Base-by-base conservation (phyloP, 2,888 invertebrate species). In the Neoitamus cyanurus region DNA sequence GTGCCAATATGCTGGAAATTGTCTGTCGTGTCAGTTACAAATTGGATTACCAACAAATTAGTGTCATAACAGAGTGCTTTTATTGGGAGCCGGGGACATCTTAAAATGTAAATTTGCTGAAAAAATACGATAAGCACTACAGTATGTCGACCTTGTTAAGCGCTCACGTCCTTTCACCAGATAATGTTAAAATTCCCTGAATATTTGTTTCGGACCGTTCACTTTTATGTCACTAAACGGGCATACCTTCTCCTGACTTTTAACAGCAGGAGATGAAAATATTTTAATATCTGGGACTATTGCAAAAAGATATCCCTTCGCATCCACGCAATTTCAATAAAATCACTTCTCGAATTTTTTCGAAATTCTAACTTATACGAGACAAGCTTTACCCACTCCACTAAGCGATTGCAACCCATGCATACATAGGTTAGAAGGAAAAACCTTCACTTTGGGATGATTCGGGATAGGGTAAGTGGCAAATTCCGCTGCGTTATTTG, bases 1-100 rank as follows among this genome's bases (percentile, higher is more conserved):
- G 82, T 69, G 36, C 82, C 69, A 69, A 37, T 34, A 82, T 82
- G 69, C 48, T 25, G 82, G 82, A 30, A 82, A 82, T 82, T 82
- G 70, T 83, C 46, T 83, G 72, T 83, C 31, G 48, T 83, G 72
- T 72, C 72, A 73, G 83, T 83, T 72, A 73, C 83, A 83, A 83
- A 83, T 83, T 83, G 73, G 83, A 83, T 83, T 83, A 73, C 72
- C 73, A 72, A 48, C 72, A 83, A 48, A 83, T 72, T 83, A 83
- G 46, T 73, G 72, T 20, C 69, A 83, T 83, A 36, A 72, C 48
- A 37, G 31, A 69, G 36, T 69, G 82, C 36, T 69, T 82, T 82
- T 82, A 69, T 68, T 82, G 68, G 68, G 37, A 48, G 30, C 82
- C 34, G 9, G 28, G 48, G 58, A 58, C 34, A 80, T 80, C 58